phyloP scores from a whole-genome alignment of 2,797 vertebrate genomes.

The Phoeniculus purpureus region DNA sequence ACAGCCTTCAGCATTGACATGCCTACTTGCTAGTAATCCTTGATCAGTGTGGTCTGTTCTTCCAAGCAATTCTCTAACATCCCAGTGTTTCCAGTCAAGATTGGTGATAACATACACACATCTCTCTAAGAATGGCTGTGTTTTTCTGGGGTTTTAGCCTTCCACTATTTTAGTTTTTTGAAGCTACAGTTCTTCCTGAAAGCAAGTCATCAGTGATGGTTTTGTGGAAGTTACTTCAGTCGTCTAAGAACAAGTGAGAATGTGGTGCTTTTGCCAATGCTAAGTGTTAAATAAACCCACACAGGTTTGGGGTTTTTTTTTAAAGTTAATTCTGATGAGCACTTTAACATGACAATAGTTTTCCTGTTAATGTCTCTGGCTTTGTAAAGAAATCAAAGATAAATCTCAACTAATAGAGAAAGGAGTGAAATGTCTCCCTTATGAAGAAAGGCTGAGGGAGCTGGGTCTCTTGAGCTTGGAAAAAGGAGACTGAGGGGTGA shows the following conservation, averaged over 20 bases:
- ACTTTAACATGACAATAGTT: neutral
- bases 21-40: neutral
- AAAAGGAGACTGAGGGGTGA: no score
- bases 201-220: neutral
- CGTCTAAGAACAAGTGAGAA: no score
- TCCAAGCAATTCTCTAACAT: neutral
- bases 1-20: neutral
- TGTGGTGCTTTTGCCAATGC: no score
- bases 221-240: neutral
- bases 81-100: neutral
- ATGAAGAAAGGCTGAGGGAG: no score
- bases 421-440: no score
- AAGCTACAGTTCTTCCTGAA: neutral
- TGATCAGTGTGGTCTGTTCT: neutral
- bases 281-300: neutral
- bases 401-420: neutral
- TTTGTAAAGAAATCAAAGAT: neutral
- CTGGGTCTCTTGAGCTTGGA: no score
- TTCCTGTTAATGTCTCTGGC: neutral
- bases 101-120: neutral
- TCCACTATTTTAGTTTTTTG: neutral
- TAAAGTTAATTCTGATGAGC: neutral
- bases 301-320: neutral
- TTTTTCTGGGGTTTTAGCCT: neutral
- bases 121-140: neutral